These are phyloP conservation scores for Paguma larvata DNA, from an alignment of 2,797 vertebrate genomes.

Conservation along the genomic window DNA sequence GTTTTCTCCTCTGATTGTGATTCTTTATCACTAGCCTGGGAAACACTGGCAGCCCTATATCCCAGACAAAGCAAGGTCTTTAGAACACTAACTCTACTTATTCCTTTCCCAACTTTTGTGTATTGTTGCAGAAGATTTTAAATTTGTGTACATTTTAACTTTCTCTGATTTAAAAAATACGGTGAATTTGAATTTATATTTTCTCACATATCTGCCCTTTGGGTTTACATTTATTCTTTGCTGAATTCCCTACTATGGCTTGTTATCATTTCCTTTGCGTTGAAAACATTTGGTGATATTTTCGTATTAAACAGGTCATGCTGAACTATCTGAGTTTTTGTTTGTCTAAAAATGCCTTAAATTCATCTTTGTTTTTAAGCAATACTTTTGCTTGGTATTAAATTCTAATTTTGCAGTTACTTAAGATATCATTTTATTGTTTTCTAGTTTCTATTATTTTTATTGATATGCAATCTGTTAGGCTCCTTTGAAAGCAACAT, in stretches of 20 bases:
- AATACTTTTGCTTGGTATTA: not conserved
- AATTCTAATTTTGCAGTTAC: not conserved
- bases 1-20: not conserved
- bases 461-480: not conserved
- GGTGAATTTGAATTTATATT: not conserved
- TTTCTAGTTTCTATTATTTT: not conserved
- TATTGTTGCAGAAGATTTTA: not conserved
- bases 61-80: not conserved
- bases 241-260: not conserved
- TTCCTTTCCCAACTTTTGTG: not conserved
- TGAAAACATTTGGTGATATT: not conserved
- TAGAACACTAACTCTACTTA: not conserved
- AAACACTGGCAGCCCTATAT: not conserved
- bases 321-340: not conserved
- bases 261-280: not conserved
- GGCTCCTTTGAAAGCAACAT: not conserved
- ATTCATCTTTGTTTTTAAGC: not conserved
- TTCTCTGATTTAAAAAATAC: not conserved
- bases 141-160: not conserved
- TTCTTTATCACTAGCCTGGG: not conserved
- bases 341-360: not conserved
- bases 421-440: not conserved
- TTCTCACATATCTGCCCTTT: not conserved
- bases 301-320: not conserved
- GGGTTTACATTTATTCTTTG: not conserved